Evolutionary conservation across 2,113 vertebrate species (phyloP), one percentile per base, ranked within the genome.

Genomic region (Reinhardtius hippoglossoides): DNA sequence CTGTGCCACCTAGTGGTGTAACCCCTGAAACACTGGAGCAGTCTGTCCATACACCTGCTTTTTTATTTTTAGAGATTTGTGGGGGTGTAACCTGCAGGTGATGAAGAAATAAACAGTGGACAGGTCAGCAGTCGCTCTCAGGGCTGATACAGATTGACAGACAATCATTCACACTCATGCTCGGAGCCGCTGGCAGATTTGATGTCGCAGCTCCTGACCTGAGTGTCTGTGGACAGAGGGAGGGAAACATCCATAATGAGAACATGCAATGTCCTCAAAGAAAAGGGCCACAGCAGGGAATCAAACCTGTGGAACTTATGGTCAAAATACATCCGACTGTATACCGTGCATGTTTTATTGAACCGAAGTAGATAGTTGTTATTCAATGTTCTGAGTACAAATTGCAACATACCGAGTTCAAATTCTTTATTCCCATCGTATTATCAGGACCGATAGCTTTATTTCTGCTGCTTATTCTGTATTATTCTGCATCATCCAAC

Each of bases 1-100:
- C 78, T 81, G 56, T 81, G 89, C 91, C 88, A 88, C 78, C 91
- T 88, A 90, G 88, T 91, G 92, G 90, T 59, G 7, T n/a, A 2
- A 2, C 2, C 24, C 2, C 3, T 13, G 46, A 56, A 87, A 6
- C 15, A 42, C 15, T 21, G 9, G 16, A 44, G 18, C 12, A 1
- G 10, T 2, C 8, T 18, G 8, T 42, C 21, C 15, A 52, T 23
- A 2, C 67, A 21, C 48, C 31, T 71, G 31, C n/a, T 18, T 37
- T 23, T 46, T 44, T 40, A 18, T 42, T 52, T 68, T 31, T 54
- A 54, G 50, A 54, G 20, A n/a, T 54, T 7, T 54, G 50, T 15
- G 52, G 14, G 52, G 48, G 54, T 24, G 71, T 21, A 40, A n/a
- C 16, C 76, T 69, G 70, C 66, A 71, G 77, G 63, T 16, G 5